Conservation (phyloP, 2,797 vertebrate genomes). For the Gymnopithys bicolor region DNA sequence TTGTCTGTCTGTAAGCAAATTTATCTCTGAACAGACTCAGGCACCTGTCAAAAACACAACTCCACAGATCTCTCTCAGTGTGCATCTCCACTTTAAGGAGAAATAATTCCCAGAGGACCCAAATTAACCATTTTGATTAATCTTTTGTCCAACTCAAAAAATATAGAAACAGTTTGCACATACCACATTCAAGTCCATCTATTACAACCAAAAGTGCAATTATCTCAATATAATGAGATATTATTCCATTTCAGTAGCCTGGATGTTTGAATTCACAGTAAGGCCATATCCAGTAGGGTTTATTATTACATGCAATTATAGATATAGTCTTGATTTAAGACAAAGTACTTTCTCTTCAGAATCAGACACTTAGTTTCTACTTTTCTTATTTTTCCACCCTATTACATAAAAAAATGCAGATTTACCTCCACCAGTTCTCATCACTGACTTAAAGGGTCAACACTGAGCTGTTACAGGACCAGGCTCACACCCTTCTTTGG, state of each 20-base stretch:
- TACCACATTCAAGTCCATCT: background rate
- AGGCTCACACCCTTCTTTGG: background rate
- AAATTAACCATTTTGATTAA: background rate
- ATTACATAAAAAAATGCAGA: background rate
- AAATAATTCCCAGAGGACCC: background rate
- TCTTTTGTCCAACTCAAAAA: background rate
- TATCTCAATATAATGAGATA: background rate
- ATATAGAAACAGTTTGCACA: background rate
- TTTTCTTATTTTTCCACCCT: background rate
- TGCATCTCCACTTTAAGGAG: background rate
- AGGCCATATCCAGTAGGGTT: background rate
- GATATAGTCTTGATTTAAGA: background rate
- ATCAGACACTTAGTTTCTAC: background rate
- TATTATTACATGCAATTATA: background rate
- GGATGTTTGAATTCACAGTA: background rate
- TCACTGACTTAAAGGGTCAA: background rate
- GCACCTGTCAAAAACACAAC: background rate
- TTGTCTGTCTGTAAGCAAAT: background rate
- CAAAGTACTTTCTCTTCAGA: background rate
- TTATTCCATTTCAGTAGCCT: background rate
- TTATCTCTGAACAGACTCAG: background rate
- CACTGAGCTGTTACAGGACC: background rate
- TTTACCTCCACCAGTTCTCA: background rate
- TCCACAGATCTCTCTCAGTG: background rate
- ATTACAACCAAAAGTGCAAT: background rate